These are phyloP conservation scores for Myoxocephalus aenaeus DNA, from an alignment of 2,797 vertebrate species.

Conservation along the genomic window DNA sequence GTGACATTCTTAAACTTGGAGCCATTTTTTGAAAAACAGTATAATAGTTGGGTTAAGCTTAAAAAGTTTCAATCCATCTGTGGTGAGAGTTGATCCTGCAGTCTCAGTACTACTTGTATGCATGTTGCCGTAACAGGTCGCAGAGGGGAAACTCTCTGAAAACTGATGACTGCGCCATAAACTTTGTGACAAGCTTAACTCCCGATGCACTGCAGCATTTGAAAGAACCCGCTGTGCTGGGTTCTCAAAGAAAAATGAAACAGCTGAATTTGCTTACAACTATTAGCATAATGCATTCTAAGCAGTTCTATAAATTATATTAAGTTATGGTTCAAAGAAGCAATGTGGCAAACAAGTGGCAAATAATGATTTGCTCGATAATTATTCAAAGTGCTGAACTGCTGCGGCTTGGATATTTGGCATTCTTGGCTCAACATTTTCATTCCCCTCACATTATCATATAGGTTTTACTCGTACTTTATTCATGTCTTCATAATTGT, in stretches of 20 bases:
- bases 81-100: background rate
- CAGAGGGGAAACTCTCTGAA: background rate
- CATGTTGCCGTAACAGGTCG: background rate
- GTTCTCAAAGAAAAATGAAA: background rate
- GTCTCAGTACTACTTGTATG: background rate
- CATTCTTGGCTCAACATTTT: constrained; percentile 13
- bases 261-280: constrained; percentile 2
- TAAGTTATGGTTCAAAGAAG: constrained; percentile 13
- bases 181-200: constrained; percentile 5
- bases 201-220: constrained; percentile 15
- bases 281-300: constrained; percentile 31
- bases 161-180: constrained; percentile 33
- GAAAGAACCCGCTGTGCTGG: background rate
- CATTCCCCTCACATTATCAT: background rate
- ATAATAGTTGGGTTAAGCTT: background rate
- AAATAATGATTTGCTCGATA: constrained; percentile 7
- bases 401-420: constrained; percentile 10
- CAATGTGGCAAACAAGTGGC: constrained; percentile 11
- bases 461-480: constrained; percentile 18
- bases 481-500: constrained; percentile 18
- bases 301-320: constrained; percentile 19
- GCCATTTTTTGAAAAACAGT: background rate
- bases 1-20: background rate
- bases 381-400: constrained; percentile 1
- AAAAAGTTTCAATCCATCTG: background rate